Evolutionary conservation across 2,797 vertebrate genomes (phyloP).

Genomic region (Brachyrhaphis roseni): DNA sequence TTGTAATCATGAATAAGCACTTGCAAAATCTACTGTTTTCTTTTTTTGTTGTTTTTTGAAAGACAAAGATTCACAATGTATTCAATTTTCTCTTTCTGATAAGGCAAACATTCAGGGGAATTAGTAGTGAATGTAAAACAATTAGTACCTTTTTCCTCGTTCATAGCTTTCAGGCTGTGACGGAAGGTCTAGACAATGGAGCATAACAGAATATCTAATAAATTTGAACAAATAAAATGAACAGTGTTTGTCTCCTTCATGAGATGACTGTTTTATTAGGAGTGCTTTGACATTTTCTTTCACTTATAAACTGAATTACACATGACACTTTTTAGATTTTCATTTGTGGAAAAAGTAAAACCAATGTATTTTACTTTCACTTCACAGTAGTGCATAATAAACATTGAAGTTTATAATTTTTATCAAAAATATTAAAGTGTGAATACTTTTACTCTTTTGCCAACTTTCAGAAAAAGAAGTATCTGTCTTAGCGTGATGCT

Average conservation of each 20-base stretch:
- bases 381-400: background rate
- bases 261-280: no score
- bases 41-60: slow-evolving; percentile 34
- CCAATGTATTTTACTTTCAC: background rate
- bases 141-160: slow-evolving; percentile 59
- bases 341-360: background rate
- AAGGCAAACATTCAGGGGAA: slow-evolving; percentile 79
- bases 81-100: slow-evolving; percentile 70
- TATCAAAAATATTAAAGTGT: background rate
- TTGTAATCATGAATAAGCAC: slow-evolving; percentile 70
- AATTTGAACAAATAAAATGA: slow-evolving; percentile 77
- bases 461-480: background rate
- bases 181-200: slow-evolving; percentile 76
- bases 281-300: background rate
- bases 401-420: background rate
- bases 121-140: slow-evolving; percentile 80
- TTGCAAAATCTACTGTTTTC: slow-evolving; percentile 67
- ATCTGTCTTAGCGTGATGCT: background rate
- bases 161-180: slow-evolving; percentile 65
- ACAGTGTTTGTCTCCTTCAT: background rate
- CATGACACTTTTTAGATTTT: background rate
- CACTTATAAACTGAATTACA: background rate
- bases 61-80: slow-evolving; percentile 67
- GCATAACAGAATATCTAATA: slow-evolving; percentile 82
- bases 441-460: background rate